Conservation (phyloP, 2,113 vertebrate genomes). For the Orcinus orca region DNA sequence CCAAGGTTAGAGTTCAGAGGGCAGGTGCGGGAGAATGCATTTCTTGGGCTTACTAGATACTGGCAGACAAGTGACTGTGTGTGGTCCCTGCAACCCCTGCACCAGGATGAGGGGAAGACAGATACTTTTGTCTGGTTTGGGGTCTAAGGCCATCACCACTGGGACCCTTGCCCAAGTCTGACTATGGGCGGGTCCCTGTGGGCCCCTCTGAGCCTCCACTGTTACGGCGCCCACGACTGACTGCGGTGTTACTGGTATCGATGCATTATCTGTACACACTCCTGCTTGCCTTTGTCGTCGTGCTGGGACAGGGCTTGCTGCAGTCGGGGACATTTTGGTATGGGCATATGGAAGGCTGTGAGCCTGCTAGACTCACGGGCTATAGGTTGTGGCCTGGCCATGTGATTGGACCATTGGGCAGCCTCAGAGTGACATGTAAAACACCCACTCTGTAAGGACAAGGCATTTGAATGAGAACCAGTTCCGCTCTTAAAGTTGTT, state of each 20-base stretch:
- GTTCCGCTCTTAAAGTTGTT: background rate
- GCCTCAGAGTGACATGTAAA: background rate
- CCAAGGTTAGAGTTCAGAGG: background rate
- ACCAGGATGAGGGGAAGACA: background rate
- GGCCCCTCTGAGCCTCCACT: background rate
- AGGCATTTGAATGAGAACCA: background rate
- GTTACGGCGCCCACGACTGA: background rate
- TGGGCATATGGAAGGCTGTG: background rate
- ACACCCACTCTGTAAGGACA: background rate
- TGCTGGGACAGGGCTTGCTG: background rate
- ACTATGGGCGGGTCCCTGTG: background rate
- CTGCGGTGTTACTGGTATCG: background rate
- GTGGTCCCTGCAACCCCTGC: background rate
- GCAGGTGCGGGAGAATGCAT: no score
- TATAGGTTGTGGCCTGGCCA: background rate
- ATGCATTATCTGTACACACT: background rate
- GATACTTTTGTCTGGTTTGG: background rate
- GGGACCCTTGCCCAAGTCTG: background rate
- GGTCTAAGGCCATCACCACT: background rate
- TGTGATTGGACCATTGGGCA: background rate
- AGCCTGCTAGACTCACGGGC: background rate
- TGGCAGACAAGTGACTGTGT: background rate
- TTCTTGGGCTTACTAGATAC: background rate
- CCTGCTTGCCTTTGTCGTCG: background rate
- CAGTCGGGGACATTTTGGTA: background rate